A percentile compares a stretch with the other conserved stretches of the same genome.
phyloP scores from a whole-genome alignment of 2,888 invertebrate genomes.

The Drosophila paramelanica region DNA sequence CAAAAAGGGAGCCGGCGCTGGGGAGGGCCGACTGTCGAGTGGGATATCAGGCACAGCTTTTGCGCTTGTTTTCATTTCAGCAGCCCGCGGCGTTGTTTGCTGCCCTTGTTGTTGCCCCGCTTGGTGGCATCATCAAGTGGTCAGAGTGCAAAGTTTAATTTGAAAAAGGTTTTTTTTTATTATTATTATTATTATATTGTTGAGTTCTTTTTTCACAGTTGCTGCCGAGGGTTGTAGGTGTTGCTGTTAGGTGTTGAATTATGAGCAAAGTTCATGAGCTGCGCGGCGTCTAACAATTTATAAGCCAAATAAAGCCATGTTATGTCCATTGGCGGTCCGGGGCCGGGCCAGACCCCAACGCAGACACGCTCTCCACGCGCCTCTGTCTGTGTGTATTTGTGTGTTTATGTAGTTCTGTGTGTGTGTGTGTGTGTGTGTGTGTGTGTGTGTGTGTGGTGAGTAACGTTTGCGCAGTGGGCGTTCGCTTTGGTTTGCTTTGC shows the following conservation, averaged over 20 bases:
- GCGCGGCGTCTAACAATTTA: constrained; percentile 55
- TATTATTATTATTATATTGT: constrained; percentile 38
- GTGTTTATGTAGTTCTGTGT: constrained; percentile 3
- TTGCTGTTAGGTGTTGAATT: constrained; percentile 71
- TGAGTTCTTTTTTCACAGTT: constrained; percentile 37
- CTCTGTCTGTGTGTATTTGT: constrained; percentile 7
- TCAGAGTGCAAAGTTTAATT: constrained; percentile 78
- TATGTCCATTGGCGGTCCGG: constrained; percentile 65
- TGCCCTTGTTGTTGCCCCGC: constrained; percentile 28
- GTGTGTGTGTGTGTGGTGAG: constrained; percentile 47
- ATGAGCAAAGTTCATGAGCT: constrained; percentile 74
- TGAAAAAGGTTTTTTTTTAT: constrained; percentile 70
- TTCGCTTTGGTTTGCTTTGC: constrained; percentile 35
- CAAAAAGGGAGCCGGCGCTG: constrained; percentile 13
- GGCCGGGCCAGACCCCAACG: constrained; percentile 20
- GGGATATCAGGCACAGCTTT: constrained; percentile 61
- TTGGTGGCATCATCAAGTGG: constrained; percentile 74
- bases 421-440: constrained; percentile 34
- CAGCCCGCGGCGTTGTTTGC: constrained; percentile 44
- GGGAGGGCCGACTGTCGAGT: constrained; percentile 37
- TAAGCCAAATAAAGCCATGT: constrained; percentile 68
- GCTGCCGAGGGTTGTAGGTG: constrained; percentile 58
- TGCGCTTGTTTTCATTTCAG: constrained; percentile 53
- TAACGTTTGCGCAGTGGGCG: constrained; percentile 62
- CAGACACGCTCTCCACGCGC: constrained; percentile 33